phyloP scores from a whole-genome alignment of 2,113 vertebrate species.

The Notarius lentiginosus region DNA sequence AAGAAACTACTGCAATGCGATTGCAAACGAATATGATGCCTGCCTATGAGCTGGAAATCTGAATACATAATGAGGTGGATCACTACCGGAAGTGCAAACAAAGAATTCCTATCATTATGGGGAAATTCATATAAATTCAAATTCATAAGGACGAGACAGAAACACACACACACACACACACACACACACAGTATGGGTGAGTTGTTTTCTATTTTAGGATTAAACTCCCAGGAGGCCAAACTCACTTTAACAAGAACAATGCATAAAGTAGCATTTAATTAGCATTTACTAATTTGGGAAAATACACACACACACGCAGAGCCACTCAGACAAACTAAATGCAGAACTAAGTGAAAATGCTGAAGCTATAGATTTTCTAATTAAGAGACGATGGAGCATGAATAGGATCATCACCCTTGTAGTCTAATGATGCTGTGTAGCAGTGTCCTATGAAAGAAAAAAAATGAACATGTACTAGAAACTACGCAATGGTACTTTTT shows the following conservation, averaged over 20 bases:
- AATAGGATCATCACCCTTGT: slow-evolving; percentile 6
- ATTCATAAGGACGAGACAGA: neutral
- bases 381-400: slow-evolving; percentile 45
- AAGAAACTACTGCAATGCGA: no score
- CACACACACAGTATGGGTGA: slow-evolving; percentile 5
- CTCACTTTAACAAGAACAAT: slow-evolving; percentile 27
- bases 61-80: no score
- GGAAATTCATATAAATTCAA: neutral
- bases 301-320: neutral
- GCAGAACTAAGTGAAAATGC: slow-evolving; percentile 20
- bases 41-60: no score
- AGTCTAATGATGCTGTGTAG: neutral
- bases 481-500: neutral
- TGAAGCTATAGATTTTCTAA: slow-evolving; percentile 44
- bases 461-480: neutral
- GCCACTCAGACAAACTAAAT: slow-evolving; percentile 11
- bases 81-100: no score
- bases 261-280: slow-evolving; percentile 31
- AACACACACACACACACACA: slow-evolving; percentile 19
- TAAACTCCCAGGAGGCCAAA: slow-evolving; percentile 14
- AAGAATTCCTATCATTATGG: neutral
- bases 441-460: neutral
- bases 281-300: slow-evolving; percentile 26
- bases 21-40: no score
- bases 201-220: slow-evolving; percentile 2